These are phyloP conservation scores for Arothron firmamentum DNA, from an alignment of 2,113 vertebrate genomes.

Conservation along the genomic window DNA sequence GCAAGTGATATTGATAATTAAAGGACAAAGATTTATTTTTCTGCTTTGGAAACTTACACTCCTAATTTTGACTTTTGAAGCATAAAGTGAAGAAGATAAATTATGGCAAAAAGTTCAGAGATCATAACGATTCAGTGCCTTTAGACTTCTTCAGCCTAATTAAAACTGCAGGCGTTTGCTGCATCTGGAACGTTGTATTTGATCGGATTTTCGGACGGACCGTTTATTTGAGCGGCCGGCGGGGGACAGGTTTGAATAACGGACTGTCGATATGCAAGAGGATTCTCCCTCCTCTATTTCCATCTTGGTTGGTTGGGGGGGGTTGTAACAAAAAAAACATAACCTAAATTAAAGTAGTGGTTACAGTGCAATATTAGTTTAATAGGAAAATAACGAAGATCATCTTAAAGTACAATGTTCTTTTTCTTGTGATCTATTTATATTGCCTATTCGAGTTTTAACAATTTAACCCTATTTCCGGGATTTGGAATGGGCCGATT, in stretches of 20 bases:
- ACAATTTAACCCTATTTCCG: neutral
- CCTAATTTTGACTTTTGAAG: no score
- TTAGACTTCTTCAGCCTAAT: no score
- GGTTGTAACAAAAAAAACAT: no score
- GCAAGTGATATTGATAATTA: neutral
- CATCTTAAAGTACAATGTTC: no score
- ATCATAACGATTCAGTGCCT: no score
- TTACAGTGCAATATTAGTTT: no score
- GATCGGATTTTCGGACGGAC: slow-evolving; percentile 17
- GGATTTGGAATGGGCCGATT: neutral
- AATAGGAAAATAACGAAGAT: no score
- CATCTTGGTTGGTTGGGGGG: neutral
- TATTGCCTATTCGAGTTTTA: neutral
- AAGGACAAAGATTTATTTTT: neutral
- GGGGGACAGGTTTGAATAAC: slow-evolving; percentile 14
- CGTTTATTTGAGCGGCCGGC: neutral
- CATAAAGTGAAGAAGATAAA: no score
- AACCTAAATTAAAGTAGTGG: no score
- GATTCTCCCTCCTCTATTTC: neutral
- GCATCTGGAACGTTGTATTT: slow-evolving; percentile 12
- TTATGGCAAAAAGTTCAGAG: no score
- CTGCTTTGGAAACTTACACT: neutral
- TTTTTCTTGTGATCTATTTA: neutral
- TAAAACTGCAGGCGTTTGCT: neutral
- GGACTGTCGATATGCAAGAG: neutral